These are phyloP conservation scores for Caenorhabditis tropicalis DNA, from an alignment of 1,140 invertebrate genomes.

Conservation along the genomic window DNA sequence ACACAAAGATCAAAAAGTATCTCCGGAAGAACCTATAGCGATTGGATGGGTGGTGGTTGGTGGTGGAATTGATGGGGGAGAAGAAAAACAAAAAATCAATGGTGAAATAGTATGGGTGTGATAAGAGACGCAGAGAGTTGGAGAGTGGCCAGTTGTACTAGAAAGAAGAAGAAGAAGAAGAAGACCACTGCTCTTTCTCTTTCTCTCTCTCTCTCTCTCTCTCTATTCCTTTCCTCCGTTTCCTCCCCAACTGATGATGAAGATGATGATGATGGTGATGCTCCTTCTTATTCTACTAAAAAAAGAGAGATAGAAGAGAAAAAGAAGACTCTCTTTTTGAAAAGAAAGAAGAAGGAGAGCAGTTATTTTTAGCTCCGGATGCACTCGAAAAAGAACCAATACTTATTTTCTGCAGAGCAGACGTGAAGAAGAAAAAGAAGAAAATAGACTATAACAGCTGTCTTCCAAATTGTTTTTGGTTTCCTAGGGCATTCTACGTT, in stretches of 20 bases:
- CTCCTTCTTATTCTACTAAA: neutral
- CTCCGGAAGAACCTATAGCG: too few species aligned
- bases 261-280: neutral
- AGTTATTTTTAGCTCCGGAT: slow-evolving; percentile 42
- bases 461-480: neutral
- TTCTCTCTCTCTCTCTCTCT: neutral
- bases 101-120: neutral
- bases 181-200: slow-evolving; percentile 28
- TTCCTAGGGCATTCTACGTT: too few species aligned
- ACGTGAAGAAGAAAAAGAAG: neutral
- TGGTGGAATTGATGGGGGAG: neutral
- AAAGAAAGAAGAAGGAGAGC: neutral
- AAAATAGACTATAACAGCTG: neutral
- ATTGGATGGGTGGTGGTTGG: too few species aligned
- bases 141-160: slow-evolving; percentile 37
- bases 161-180: slow-evolving; percentile 45
- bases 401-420: slow-evolving; percentile 5
- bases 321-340: neutral
- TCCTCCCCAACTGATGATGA: neutral
- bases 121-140: slow-evolving; percentile 6
- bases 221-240: neutral
- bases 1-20: neutral
- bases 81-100: slow-evolving; percentile 38
- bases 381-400: slow-evolving; percentile 39
- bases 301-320: neutral